Conservation (phyloP, 2,113 vertebrate genomes). For the Hippoglossus stenolepis region DNA sequence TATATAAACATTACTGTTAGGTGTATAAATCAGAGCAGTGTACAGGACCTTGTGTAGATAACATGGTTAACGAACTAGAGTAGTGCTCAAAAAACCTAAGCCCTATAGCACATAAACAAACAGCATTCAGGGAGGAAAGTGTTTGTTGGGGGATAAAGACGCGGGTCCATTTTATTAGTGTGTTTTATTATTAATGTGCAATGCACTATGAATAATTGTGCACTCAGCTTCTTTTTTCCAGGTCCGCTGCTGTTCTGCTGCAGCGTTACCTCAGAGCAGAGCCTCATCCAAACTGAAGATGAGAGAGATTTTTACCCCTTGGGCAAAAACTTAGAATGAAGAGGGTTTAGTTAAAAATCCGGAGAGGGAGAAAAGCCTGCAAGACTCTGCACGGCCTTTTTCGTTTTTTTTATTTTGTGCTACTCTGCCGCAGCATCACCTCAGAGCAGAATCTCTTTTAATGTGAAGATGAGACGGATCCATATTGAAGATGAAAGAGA, state of each 20-base stretch:
- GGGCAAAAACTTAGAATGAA: constrained; percentile 47
- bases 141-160: constrained; percentile 28
- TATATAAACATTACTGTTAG: not conserved
- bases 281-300: constrained; percentile 55
- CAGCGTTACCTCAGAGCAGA: constrained; percentile 60
- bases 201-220: constrained; percentile 59
- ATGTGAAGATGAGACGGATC: constrained; percentile 27
- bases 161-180: constrained; percentile 7
- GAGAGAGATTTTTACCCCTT: constrained; percentile 45
- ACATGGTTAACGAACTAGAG: not conserved
- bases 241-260: constrained; percentile 46
- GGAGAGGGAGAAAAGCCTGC: constrained; percentile 5
- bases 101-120: constrained; percentile 9
- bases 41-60: not conserved
- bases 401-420: constrained; percentile 6
- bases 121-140: constrained; percentile 19
- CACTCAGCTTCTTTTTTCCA: constrained; percentile 71
- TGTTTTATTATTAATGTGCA: constrained; percentile 75
- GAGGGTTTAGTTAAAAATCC: constrained; percentile 21
- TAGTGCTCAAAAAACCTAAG: constrained; percentile 15
- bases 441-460: constrained; percentile 37
- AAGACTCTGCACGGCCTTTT: not conserved
- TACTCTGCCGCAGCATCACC: constrained; percentile 43
- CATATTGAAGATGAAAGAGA: constrained; percentile 24
- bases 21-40: not conserved